Evolutionary conservation across 2,888 invertebrate genomes (phyloP), one percentile per base, ranked within the genome.

Genomic region (Drosophila heteroneura): DNA sequence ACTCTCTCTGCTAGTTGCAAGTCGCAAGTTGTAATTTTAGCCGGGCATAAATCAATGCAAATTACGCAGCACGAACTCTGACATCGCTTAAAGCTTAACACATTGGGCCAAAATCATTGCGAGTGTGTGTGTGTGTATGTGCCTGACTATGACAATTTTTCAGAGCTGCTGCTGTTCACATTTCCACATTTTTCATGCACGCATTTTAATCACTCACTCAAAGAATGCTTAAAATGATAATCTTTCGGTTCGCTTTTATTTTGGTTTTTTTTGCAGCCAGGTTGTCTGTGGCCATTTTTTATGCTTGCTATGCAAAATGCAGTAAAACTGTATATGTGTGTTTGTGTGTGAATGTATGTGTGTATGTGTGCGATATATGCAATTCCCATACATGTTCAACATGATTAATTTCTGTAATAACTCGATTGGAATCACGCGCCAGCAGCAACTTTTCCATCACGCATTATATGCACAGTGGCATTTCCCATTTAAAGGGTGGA

Each of bases 391-490:
- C 91, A 90, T 89, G 87, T 86, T 90, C 89, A 87, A 88, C 88
- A 91, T 88, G 88, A 88, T 88, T 90, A 88, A 88, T 88, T 88
- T 89, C 83, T 89, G 88, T 91, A 91, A 91, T 88, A 88, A 88
- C 88, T 88, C 91, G 90, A 88, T 91, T 89, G 91, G 91, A 88
- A 88, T 88, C 91, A 91, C 91, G 91, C 90, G 91, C 88, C 88
- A 87, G 80, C 83, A 89, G 90, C 91, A 89, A 87, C 91, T 86
- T 87, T 87, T 87, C 87, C 91, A 87, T 87, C 91, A 87, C 77
- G 77, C 88, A 84, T 83, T 81, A 86, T 86, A 72, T 73, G 69
- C 56, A 68, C 60, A 71, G 56, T 76, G 66, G 59, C 64, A 78
- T 53, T 67, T 44, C 57, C 28, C 16, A 22, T 9, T 16, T 44